These are phyloP conservation scores for Clarias batrachus DNA, from an alignment of 2,113 vertebrate genomes.

Conservation along the genomic window DNA sequence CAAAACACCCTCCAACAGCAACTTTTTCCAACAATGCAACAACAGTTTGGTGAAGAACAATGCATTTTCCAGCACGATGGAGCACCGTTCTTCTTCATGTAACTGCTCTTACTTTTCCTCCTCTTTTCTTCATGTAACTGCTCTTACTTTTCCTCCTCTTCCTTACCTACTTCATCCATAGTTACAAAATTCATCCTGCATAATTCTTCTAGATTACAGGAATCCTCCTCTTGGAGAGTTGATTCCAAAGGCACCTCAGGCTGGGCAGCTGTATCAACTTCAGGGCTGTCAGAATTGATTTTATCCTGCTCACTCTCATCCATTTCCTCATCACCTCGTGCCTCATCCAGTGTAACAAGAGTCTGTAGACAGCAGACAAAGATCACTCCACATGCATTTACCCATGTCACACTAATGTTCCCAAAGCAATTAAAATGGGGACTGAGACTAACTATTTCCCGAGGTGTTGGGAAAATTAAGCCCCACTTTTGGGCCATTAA, in stretches of 20 bases:
- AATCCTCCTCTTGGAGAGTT: constrained; percentile 67
- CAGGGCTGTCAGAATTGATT: constrained; percentile 22
- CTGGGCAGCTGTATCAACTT: constrained; percentile 58
- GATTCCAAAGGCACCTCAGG: constrained; percentile 68
- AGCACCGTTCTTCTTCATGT: no score
- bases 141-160: constrained; percentile 67
- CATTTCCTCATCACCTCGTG: constrained; percentile 70
- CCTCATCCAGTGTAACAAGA: constrained; percentile 78
- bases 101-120: no score
- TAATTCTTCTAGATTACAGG: constrained; percentile 64
- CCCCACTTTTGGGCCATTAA: no score
- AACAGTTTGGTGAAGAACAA: no score
- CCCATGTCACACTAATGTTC: background rate
- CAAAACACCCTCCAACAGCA: no score
- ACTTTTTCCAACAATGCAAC: no score
- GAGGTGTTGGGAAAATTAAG: no score
- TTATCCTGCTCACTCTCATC: constrained; percentile 48
- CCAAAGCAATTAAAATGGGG: background rate
- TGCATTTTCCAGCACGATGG: no score
- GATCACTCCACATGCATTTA: background rate
- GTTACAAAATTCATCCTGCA: constrained; percentile 80
- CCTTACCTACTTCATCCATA: constrained; percentile 81
- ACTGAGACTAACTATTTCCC: no score
- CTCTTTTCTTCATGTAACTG: no score
- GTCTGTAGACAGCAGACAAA: constrained; percentile 63